These are phyloP conservation scores for Eupeodes luniger DNA, from an alignment of 2,888 invertebrate genomes.

Conservation along the genomic window DNA sequence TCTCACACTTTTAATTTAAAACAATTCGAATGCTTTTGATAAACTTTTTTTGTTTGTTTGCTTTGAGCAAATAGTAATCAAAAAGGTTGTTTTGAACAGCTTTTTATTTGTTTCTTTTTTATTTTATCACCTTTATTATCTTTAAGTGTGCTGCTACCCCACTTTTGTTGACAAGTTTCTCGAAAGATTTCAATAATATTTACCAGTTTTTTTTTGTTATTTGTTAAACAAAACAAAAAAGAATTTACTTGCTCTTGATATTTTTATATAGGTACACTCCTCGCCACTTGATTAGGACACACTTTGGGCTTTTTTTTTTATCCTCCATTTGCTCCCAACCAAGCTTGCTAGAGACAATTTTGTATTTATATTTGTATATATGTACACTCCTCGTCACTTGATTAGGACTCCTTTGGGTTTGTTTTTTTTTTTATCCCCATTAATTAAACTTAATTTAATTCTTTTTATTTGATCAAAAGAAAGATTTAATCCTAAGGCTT, in stretches of 20 bases:
- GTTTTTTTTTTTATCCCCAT: too few species aligned
- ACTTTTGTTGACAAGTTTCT: constrained; percentile 17
- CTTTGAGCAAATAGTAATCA: not conserved
- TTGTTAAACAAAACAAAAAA: not conserved
- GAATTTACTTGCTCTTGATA: not conserved
- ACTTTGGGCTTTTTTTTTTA: too few species aligned
- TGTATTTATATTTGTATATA: constrained; percentile 2
- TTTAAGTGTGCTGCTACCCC: constrained; percentile 12
- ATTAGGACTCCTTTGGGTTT: too few species aligned
- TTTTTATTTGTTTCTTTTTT: not conserved
- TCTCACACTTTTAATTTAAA: not conserved
- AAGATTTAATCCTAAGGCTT: too few species aligned
- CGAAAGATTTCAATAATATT: constrained; percentile 14
- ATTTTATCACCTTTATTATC: constrained; percentile 23
- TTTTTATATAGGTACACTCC: not conserved
- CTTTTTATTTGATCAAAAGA: too few species aligned
- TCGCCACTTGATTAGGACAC: too few species aligned
- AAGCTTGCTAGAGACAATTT: too few species aligned
- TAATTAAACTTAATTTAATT: too few species aligned
- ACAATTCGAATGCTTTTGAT: constrained; percentile 7
- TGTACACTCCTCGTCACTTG: too few species aligned
- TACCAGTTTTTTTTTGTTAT: not conserved
- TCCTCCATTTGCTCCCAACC: too few species aligned
- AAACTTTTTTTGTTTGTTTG: constrained; percentile 16
- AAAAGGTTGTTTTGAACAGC: constrained; percentile 24